A percentile compares a stretch with the other conserved stretches of the same genome.
phyloP scores from a whole-genome alignment of 2,888 invertebrate genomes.

The Drosophila parthenogenetica region DNA sequence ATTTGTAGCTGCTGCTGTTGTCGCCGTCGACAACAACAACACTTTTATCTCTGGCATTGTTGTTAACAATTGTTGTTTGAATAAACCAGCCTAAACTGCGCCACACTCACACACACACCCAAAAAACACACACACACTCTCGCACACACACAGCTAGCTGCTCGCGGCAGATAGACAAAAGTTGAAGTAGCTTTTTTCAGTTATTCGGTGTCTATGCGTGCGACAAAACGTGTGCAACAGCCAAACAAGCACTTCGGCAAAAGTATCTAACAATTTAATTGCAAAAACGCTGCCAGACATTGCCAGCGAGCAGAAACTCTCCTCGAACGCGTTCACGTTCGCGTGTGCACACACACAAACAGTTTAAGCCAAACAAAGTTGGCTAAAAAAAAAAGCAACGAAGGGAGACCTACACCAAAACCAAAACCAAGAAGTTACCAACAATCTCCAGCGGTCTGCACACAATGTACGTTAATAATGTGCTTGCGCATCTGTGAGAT shows the following conservation, averaged over 20 bases:
- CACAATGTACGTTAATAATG: constrained; percentile 57
- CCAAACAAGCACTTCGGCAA: constrained; percentile 29
- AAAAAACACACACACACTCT: constrained; percentile 7
- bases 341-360: constrained; percentile 34
- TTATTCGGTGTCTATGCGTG: constrained; percentile 75
- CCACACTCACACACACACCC: constrained; percentile 16
- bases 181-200: constrained; percentile 72
- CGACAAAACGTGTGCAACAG: constrained; percentile 71
- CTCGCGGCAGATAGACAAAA: constrained; percentile 39
- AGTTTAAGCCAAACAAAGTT: constrained; percentile 9
- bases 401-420: background rate
- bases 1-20: constrained; percentile 57
- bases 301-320: constrained; percentile 13
- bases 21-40: constrained; percentile 38
- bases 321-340: constrained; percentile 31
- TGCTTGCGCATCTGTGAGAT: constrained; percentile 41
- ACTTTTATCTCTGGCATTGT: constrained; percentile 73
- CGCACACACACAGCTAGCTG: constrained; percentile 2
- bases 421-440: constrained; percentile 26
- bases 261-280: constrained; percentile 62
- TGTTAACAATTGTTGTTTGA: constrained; percentile 75
- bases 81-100: constrained; percentile 74
- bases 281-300: constrained; percentile 30
- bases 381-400: constrained; percentile 18
- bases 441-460: constrained; percentile 41